These are phyloP conservation scores for Sebastes taczanowskii DNA, from an alignment of 2,797 vertebrate genomes.

Conservation along the genomic window DNA sequence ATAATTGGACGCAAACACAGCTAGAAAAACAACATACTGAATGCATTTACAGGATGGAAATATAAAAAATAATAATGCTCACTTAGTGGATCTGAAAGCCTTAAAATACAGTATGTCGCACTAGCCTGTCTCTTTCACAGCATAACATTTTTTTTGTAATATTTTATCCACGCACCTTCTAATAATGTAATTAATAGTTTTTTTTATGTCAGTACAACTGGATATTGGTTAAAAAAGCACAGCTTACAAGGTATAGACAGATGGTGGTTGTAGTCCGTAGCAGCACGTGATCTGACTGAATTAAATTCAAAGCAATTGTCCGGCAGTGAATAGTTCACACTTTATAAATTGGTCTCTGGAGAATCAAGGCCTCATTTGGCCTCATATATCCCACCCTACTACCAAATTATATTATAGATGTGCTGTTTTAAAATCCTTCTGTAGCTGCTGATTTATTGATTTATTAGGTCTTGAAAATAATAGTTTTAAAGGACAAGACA, in stretches of 20 bases:
- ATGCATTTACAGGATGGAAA: neutral
- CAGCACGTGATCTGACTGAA: slow-evolving; percentile 51
- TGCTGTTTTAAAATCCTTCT: slow-evolving; percentile 6
- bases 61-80: neutral
- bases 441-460: slow-evolving; percentile 7
- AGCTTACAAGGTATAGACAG: slow-evolving; percentile 26
- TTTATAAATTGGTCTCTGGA: slow-evolving; percentile 80
- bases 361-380: slow-evolving; percentile 50
- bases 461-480: neutral
- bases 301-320: slow-evolving; percentile 76
- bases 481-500: neutral
- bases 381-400: slow-evolving; percentile 36
- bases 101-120: neutral
- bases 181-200: neutral
- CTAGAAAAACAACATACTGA: neutral
- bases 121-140: neutral
- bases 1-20: neutral
- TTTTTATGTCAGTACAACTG: neutral
- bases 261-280: slow-evolving; percentile 60
- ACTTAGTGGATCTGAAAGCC: neutral
- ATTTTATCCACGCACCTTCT: neutral
- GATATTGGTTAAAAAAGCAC: slow-evolving; percentile 6
- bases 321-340: slow-evolving; percentile 47
- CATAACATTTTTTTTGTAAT: neutral
- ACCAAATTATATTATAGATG: slow-evolving; percentile 24